Evolutionary conservation across 2,888 invertebrate species (phyloP).

Genomic region (Nemotelus pantherinus): DNA sequence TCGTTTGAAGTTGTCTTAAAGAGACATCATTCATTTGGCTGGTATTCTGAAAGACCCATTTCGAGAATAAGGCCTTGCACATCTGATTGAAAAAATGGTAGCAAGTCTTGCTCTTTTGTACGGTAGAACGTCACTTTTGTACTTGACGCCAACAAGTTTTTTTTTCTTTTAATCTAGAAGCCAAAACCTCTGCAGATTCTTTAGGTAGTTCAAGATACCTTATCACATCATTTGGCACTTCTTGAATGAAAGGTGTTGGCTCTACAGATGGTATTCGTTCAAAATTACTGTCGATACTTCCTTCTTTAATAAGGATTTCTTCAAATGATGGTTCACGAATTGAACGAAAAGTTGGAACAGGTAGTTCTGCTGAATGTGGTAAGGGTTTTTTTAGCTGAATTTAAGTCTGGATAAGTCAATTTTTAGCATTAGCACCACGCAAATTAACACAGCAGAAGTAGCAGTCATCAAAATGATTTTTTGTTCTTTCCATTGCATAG

Average conservation of each 20-base stretch:
- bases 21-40: background rate
- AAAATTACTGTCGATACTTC: conserved; percentile 21
- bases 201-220: conserved; percentile 42
- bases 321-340: no score
- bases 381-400: no score
- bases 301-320: background rate
- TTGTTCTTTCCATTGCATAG: no score
- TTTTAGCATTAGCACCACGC: no score
- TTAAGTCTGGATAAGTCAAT: no score
- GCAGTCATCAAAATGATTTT: no score
- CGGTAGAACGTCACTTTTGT: background rate
- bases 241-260: conserved; percentile 36
- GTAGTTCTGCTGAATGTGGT: no score
- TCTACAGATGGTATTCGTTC: conserved; percentile 29
- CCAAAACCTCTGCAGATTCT: conserved; percentile 45
- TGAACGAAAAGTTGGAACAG: no score
- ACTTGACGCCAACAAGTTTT: conserved; percentile 9
- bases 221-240: conserved; percentile 40
- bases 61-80: background rate
- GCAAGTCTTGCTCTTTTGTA: background rate
- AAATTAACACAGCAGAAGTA: no score
- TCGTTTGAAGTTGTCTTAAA: background rate
- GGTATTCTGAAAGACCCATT: background rate
- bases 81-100: conserved; percentile 4
- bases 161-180: conserved; percentile 45